A percentile compares a stretch with the other conserved stretches of the same genome.
Conservation (phyloP, 2,888 invertebrate species). For the Scaeva pyrastri region DNA sequence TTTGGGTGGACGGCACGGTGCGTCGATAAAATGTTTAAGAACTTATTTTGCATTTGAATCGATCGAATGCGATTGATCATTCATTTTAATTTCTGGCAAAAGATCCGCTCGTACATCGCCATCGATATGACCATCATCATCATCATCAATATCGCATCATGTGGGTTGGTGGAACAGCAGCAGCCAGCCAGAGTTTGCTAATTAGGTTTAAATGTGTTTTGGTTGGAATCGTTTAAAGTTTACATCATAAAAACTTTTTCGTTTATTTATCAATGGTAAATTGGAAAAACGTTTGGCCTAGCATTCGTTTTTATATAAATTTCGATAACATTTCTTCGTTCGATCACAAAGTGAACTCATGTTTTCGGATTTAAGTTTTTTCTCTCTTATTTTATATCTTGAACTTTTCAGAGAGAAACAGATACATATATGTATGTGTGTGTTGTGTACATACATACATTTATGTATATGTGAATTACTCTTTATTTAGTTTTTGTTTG, state of each 20-base stretch:
- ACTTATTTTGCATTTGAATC: constrained; percentile 19
- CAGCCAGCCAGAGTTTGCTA: background rate
- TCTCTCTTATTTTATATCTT: constrained; percentile 3
- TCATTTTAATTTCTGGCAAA: constrained; percentile 1
- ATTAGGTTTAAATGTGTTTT: constrained; percentile 46
- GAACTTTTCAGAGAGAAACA: background rate
- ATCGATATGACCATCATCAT: background rate
- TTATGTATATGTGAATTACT: too few species aligned
- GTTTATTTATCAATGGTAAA: constrained; percentile 65
- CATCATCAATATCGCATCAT: constrained; percentile 13
- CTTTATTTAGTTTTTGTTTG: constrained; percentile 2
- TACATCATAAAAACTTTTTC: constrained; percentile 40
- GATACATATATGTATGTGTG: too few species aligned
- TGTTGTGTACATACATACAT: too few species aligned
- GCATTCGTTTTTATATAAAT: constrained; percentile 38
- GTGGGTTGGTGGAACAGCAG: constrained; percentile 3
- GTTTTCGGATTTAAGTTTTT: background rate
- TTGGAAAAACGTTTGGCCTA: constrained; percentile 51
- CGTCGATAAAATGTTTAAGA: background rate
- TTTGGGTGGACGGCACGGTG: background rate
- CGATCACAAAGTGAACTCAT: constrained; percentile 26
- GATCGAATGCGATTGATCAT: constrained; percentile 10
- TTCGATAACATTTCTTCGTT: constrained; percentile 28
- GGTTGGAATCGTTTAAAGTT: constrained; percentile 28
- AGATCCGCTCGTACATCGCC: background rate